Evolutionary conservation across 2,113 vertebrate genomes (phyloP).

Genomic region (Myocastor coypus): DNA sequence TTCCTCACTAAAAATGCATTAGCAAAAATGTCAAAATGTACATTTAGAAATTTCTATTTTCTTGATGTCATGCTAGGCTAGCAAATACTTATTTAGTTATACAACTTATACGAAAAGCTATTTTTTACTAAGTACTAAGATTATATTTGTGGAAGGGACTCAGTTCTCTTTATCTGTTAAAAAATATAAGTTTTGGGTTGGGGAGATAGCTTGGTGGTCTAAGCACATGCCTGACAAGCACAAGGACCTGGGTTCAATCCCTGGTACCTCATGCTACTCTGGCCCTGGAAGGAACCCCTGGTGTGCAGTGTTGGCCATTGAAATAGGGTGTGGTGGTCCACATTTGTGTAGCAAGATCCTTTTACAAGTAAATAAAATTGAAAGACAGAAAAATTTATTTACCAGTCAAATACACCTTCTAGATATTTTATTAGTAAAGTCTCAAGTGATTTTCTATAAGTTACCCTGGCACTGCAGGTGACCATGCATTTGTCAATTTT

Average conservation of each 20-base stretch:
- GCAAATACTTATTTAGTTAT: background rate
- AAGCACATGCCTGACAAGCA: too few species aligned
- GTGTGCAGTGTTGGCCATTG: too few species aligned
- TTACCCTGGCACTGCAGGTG: background rate
- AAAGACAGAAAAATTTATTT: slow-evolving; percentile 12
- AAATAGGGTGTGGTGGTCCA: too few species aligned
- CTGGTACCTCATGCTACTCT: too few species aligned
- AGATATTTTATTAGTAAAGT: background rate
- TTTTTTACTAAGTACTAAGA: background rate
- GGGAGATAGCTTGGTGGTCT: too few species aligned
- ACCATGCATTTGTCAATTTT: background rate
- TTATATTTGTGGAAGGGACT: background rate
- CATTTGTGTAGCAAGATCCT: too few species aligned
- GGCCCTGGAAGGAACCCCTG: too few species aligned
- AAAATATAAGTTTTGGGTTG: background rate
- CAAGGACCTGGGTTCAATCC: too few species aligned
- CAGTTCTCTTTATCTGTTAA: background rate
- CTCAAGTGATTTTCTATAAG: background rate
- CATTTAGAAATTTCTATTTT: background rate
- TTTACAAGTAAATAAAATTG: background rate
- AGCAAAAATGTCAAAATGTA: background rate
- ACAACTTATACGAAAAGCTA: background rate
- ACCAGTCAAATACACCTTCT: background rate
- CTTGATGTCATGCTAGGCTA: background rate
- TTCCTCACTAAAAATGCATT: slow-evolving; percentile 19